Conservation (phyloP, 92 coral and sea anemone species). For the Parazoanthus atlanticus region DNA sequence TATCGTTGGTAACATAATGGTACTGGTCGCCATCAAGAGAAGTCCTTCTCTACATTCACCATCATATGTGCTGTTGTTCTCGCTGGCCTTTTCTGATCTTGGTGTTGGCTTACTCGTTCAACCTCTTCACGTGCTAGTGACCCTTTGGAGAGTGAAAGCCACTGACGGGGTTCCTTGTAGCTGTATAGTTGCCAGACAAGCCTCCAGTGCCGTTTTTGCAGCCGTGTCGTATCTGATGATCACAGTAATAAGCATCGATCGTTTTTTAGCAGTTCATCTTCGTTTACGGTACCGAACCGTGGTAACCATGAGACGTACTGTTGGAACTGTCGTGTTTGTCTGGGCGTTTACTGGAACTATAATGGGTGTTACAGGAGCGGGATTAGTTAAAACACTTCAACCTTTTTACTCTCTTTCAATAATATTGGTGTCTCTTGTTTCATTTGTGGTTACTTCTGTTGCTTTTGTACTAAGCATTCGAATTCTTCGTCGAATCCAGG, state of each 20-base stretch:
- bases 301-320: neutral
- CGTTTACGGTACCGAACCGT: slow-evolving; percentile 18
- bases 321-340: neutral
- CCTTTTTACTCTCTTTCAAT: neutral
- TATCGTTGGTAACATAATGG: neutral
- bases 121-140: slow-evolving; percentile 5
- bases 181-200: neutral
- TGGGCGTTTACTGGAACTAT: neutral
- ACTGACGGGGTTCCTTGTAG: neutral
- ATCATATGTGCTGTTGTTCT: neutral
- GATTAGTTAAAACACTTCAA: neutral
- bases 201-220: neutral
- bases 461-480: neutral
- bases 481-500: neutral
- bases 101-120: neutral
- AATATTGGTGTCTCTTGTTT: neutral
- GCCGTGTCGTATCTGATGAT: neutral
- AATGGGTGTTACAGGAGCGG: neutral
- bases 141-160: neutral
- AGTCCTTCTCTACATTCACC: neutral
- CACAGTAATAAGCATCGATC: neutral
- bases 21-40: slow-evolving; percentile 5
- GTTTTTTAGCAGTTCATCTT: slow-evolving; percentile 4
- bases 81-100: slow-evolving; percentile 12
- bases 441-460: neutral